Evolutionary conservation across 2,888 invertebrate species (phyloP), one percentile per base, ranked within the genome.

Genomic region (Melipona beecheii): DNA sequence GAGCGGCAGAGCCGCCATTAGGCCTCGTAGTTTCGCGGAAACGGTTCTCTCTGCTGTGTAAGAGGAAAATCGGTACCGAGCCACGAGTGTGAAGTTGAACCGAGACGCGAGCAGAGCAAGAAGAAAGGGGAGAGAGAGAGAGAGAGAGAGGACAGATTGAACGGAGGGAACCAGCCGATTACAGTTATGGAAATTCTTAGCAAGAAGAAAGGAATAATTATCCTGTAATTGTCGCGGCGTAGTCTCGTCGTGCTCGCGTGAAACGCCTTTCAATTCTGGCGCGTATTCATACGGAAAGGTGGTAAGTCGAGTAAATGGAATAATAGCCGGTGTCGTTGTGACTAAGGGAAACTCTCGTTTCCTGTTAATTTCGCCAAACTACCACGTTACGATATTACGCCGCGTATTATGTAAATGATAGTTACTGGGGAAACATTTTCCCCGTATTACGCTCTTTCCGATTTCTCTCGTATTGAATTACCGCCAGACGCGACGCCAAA

Each of bases 171-270:
- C 43, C 56, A 24, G 50, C 24, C 60, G 77, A 60, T 66, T 77
- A 64, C 72, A 60, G 43, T 83, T 69, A 81, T 76, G 85, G 78
- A 87, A 85, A 85, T 82, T 82, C 85, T 84, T 82, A 73, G 81
- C 73, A 54, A 65, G 50, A 36, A 72, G 87, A 81, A 86, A 84
- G 86, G 84, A 84, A 86, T 89, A 89, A 89, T 89, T 89, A 86
- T 89, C 83, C 73, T 64, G 76, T 71, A 83, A 89, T 89, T 87
- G 86, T 86, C 49, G 64, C 78, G 72, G 65, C 62, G 66, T 43
- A 56, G 50, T 82, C 78, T 58, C 71, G 13, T 56, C 31, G 58
- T n/a, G 54, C 4, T 49, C 15, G 56, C 64, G 52, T 52, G 9
- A 72, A 72, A 78, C 68, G 76, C 52, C 72, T 58, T 66, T 66